Base-by-base conservation (phyloP, 1,140 invertebrate species). In the Psilanteris sp. region DNA sequence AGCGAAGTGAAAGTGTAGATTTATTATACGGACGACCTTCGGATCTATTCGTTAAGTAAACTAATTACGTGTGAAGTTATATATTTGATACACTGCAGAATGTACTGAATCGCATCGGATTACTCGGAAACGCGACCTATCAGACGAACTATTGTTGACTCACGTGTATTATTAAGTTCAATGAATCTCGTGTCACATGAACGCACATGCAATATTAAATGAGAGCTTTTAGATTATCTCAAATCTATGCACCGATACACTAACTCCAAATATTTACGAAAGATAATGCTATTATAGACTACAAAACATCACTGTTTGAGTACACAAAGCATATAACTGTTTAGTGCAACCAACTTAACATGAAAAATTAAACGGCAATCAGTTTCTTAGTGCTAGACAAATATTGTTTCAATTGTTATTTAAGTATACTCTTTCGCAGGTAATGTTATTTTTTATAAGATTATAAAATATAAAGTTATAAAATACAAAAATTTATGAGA, bases 61-160 rank as follows among this genome's bases (percentile, higher is more conserved):
- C 66, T 70, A 70, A 59, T 70, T 70, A 70, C 36, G 54, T 43
- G 50, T 70, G 34, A 59, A 70, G 52, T 59, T 59, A 57, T 68
- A 26, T 57, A 57, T 57, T 57, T 6, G 32, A 18, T 68, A 29
- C 36, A 10, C 36, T 54, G 22, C 29, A 24, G 46, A 54, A 54
- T 54, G 54, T 44, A 54, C 37, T 46, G 26, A 71, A 71, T 61
- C 39, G 55, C 39, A 37, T 44, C 46, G 15, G 67, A 71, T 71
- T 71, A 71, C n/a, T 7, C 37, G 39, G 20, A 41, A 68, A 41
- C 27, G 36, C 43, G 27, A 54, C 55, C 32, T 48, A 55, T 46
- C 50, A 37, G 36, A 70, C 34, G 32, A 50, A 55, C 67, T 39
- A 46, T 54, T 71, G 67, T 71, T 54, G 54, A 71, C 36, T 59